phyloP scores from a whole-genome alignment of 1,140 invertebrate genomes.

The Gonioctena quinquepunctata region DNA sequence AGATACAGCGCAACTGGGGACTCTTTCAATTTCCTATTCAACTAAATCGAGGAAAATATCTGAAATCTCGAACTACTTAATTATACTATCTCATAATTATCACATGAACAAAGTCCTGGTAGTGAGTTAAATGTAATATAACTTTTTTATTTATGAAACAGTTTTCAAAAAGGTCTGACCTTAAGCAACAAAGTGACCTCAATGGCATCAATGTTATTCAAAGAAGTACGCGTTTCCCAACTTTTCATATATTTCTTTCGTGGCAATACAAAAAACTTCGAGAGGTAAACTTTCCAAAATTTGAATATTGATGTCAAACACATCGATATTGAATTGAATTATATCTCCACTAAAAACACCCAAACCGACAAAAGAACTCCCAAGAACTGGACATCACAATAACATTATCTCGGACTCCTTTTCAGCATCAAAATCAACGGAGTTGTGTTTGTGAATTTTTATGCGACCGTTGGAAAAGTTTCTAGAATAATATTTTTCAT shows the following conservation, averaged over 20 bases:
- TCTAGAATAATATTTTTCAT: slow-evolving; percentile 42
- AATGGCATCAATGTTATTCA: too few species aligned
- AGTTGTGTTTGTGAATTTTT: slow-evolving; percentile 38
- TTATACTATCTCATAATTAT: too few species aligned
- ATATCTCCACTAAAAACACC: slow-evolving; percentile 31
- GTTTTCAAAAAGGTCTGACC: too few species aligned
- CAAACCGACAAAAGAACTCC: slow-evolving; percentile 14
- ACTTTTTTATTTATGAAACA: too few species aligned
- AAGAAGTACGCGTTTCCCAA: background rate
- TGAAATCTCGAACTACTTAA: too few species aligned
- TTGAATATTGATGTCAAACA: slow-evolving; percentile 46
- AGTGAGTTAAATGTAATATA: too few species aligned
- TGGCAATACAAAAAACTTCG: slow-evolving; percentile 27
- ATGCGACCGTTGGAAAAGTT: slow-evolving; percentile 33
- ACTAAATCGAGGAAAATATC: too few species aligned
- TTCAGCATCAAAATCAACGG: slow-evolving; percentile 14
- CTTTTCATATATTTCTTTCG: background rate
- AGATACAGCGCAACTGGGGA: too few species aligned
- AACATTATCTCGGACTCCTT: slow-evolving; percentile 30
- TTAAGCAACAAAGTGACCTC: too few species aligned
- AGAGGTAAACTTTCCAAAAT: slow-evolving; percentile 44
- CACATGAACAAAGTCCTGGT: too few species aligned
- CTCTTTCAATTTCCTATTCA: too few species aligned
- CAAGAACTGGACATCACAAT: slow-evolving; percentile 36
- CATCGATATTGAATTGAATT: slow-evolving; percentile 34